These are phyloP conservation scores for Sinhomidia bicolor DNA, from an alignment of 2,888 invertebrate genomes.

Conservation along the genomic window DNA sequence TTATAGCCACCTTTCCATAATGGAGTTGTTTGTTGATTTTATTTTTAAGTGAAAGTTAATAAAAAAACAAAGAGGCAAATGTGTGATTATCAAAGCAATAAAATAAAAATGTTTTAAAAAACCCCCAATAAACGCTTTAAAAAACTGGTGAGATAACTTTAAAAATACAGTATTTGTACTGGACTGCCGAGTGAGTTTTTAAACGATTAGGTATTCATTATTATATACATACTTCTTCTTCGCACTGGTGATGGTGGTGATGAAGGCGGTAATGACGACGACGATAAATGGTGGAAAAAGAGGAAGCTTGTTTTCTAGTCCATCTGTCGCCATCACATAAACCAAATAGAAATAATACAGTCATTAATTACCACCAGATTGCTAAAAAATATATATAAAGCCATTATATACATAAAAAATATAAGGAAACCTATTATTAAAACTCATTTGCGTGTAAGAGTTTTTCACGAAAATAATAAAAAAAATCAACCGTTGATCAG, in stretches of 20 bases:
- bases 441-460: constrained; percentile 55
- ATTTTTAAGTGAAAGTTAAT: constrained; percentile 8
- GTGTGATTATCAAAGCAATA: constrained; percentile 34
- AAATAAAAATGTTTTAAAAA: neutral
- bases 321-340: constrained; percentile 51
- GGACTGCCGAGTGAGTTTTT: neutral
- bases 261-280: neutral
- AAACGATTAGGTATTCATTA: constrained; percentile 10
- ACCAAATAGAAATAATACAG: constrained; percentile 39
- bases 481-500: too few relatives aligned
- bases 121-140: neutral
- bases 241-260: neutral
- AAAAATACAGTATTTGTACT: neutral
- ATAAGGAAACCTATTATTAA: constrained; percentile 57
- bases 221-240: neutral
- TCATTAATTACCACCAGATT: constrained; percentile 66
- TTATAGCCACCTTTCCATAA: constrained; percentile 39
- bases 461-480: constrained; percentile 4
- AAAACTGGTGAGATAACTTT: neutral
- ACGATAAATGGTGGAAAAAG: neutral
- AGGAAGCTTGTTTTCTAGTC: constrained; percentile 16
- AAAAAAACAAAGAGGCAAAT: neutral
- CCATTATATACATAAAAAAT: constrained; percentile 37
- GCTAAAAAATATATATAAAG: constrained; percentile 68
- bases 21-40: constrained; percentile 43